These are phyloP conservation scores for Rhinolophus sinicus DNA, from an alignment of 2,113 vertebrate genomes.

Conservation along the genomic window DNA sequence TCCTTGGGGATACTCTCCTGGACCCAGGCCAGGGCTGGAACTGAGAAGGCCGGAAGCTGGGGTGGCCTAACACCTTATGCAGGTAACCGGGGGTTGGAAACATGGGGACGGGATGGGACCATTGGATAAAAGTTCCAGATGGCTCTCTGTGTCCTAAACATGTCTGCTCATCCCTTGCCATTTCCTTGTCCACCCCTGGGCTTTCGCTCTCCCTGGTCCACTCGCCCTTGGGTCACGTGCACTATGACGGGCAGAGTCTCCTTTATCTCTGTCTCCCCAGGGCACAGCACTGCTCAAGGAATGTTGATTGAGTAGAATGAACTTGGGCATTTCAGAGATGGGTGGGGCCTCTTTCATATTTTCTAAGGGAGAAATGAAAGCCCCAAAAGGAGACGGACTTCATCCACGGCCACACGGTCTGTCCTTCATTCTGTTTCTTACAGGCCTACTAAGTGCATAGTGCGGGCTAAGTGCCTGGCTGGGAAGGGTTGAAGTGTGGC, in stretches of 20 bases:
- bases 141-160: neutral
- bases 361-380: neutral
- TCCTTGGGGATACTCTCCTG: neutral
- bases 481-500: neutral
- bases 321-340: neutral
- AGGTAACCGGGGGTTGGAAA: neutral
- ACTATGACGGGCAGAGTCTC: neutral
- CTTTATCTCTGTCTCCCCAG: neutral
- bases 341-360: neutral
- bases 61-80: neutral
- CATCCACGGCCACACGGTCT: neutral
- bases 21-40: neutral
- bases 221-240: neutral
- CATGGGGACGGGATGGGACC: neutral
- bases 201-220: neutral
- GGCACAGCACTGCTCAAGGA: neutral
- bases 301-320: neutral
- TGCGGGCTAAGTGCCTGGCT: neutral
- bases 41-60: neutral
- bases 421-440: neutral
- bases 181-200: neutral
- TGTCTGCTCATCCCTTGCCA: neutral
- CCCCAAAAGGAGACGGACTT: neutral
- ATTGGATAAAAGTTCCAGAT: neutral
- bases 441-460: neutral